Evolutionary conservation across 2,113 vertebrate genomes (phyloP).

Genomic region (Thamnaconus septentrionalis): DNA sequence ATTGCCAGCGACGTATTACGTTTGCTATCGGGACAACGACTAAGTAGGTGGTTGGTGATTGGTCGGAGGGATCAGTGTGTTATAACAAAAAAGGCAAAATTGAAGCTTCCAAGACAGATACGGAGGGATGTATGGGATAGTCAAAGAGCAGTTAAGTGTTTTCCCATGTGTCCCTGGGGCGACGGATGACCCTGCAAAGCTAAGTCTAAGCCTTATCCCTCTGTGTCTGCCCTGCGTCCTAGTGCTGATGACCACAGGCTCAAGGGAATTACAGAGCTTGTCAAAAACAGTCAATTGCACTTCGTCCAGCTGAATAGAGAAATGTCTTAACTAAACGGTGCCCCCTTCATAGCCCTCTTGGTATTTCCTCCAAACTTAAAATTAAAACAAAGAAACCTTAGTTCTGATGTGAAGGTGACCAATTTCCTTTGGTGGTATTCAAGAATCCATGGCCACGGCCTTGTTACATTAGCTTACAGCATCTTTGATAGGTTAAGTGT

Average conservation of each 20-base stretch:
- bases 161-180: conserved; percentile 62
- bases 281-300: conserved; percentile 5
- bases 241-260: conserved; percentile 55
- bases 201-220: conserved; percentile 24
- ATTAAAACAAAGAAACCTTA: not conserved
- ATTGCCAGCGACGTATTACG: not conserved
- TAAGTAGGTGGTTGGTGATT: conserved; percentile 10
- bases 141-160: conserved; percentile 49
- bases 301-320: conserved; percentile 18
- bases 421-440: not conserved
- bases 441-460: not conserved
- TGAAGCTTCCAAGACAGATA: no score
- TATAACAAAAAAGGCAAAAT: no score
- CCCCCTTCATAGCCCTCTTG: conserved; percentile 10
- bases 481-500: no score
- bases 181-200: conserved; percentile 39
- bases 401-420: no score
- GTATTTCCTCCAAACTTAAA: not conserved
- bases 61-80: conserved; percentile 17
- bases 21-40: conserved; percentile 18
- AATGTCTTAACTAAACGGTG: conserved; percentile 4
- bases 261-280: conserved; percentile 46
- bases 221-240: not conserved
- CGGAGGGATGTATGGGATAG: conserved; percentile 22
- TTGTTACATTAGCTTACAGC: no score